Conservation (phyloP, 2,113 vertebrate genomes). For the Perca flavescens region DNA sequence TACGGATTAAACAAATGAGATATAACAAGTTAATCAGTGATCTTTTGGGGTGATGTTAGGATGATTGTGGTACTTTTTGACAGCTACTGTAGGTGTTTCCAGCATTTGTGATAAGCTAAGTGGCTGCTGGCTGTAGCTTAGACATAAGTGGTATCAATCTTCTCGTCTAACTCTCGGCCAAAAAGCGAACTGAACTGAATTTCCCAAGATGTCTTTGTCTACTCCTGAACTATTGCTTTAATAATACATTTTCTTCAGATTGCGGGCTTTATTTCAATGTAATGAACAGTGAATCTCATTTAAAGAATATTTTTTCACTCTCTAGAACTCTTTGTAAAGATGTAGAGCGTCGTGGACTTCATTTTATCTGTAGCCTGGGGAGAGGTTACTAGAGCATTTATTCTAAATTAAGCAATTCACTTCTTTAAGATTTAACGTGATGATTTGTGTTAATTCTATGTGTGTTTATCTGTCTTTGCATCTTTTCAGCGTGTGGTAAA, state of each 20-base stretch:
- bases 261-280: not conserved
- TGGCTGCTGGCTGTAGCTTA: not conserved
- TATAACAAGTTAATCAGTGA: not conserved
- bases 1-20: no score
- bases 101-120: not conserved
- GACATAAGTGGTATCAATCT: not conserved
- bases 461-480: slow-evolving; percentile 10
- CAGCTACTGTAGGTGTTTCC: not conserved
- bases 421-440: not conserved
- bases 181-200: not conserved
- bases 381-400: no score
- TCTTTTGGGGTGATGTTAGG: not conserved
- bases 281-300: not conserved
- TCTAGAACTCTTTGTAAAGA: not conserved
- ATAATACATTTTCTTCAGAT: not conserved
- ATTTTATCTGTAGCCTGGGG: not conserved
- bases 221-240: not conserved
- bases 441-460: not conserved
- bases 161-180: not conserved
- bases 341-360: not conserved
- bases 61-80: not conserved
- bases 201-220: not conserved
- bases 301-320: no score
- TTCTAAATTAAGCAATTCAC: not conserved
- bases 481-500: slow-evolving; percentile 93